Conservation (phyloP, 1,140 invertebrate genomes). For the Papilio glaucus region DNA sequence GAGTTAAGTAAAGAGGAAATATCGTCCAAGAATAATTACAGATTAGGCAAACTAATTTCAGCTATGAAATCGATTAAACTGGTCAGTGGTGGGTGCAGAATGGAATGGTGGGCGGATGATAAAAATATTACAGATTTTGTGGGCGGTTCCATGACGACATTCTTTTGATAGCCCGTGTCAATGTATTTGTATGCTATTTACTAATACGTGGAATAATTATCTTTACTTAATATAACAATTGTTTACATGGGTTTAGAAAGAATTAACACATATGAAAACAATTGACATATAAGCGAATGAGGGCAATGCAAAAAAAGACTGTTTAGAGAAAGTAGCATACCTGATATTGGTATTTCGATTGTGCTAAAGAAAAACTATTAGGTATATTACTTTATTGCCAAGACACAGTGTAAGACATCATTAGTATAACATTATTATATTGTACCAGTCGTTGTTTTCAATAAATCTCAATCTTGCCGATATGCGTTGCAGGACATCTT, state of each 20-base stretch:
- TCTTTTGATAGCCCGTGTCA: not conserved
- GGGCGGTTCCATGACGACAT: conserved; percentile 28
- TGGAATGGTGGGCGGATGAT: conserved; percentile 23
- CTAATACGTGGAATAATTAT: not conserved
- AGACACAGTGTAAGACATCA: not conserved
- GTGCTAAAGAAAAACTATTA: too few relatives aligned
- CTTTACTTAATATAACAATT: not conserved
- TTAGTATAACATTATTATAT: not conserved
- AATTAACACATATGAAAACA: too few relatives aligned
- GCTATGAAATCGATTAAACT: conserved; percentile 10
- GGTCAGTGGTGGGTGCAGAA: not conserved
- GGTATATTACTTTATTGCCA: too few relatives aligned
- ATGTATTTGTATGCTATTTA: not conserved
- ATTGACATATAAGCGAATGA: too few relatives aligned
- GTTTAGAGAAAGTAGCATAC: too few relatives aligned
- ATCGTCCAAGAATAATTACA: conserved; percentile 2
- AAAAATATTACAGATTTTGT: conserved; percentile 28
- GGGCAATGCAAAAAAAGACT: too few relatives aligned
- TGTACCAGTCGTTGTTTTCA: not conserved
- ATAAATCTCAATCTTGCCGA: not conserved
- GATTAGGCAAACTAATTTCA: conserved; percentile 26
- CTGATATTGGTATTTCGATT: too few relatives aligned
- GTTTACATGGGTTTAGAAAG: too few relatives aligned
- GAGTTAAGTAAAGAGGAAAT: conserved; percentile 25
- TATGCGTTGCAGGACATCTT: not conserved